Percentiles rank a stretch among this genome's conserved stretches.
Conservation (phyloP, 2,113 vertebrate genomes). For the Irena cyanogastra region DNA sequence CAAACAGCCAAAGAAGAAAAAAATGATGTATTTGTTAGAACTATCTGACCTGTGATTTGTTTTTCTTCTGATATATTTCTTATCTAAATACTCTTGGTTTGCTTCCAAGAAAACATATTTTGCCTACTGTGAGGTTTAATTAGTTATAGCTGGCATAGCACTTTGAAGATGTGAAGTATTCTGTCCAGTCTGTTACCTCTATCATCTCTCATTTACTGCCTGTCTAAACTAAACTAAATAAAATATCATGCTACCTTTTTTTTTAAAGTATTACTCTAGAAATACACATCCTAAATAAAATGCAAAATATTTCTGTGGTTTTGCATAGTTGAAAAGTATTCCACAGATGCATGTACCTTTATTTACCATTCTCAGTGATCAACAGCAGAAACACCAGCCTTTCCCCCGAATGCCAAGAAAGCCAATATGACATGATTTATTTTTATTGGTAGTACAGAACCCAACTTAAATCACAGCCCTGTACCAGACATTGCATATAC, state of each 20-base stretch:
- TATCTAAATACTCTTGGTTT: neutral
- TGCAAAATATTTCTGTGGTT: neutral
- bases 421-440: neutral
- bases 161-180: conserved; percentile 1
- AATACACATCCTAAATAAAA: neutral
- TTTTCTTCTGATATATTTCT: neutral
- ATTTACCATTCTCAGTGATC: neutral
- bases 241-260: neutral
- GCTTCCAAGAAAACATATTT: neutral
- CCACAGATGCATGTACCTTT: neutral
- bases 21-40: neutral
- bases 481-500: neutral
- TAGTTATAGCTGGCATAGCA: neutral
- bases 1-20: neutral
- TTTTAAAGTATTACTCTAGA: neutral
- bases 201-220: neutral
- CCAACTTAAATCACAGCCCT: neutral
- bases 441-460: neutral
- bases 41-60: neutral
- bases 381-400: neutral
- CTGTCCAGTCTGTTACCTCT: neutral
- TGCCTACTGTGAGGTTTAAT: neutral
- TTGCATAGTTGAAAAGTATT: neutral
- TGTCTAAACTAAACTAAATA: neutral
- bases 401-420: neutral